phyloP scores from a whole-genome alignment of 2,113 vertebrate genomes.

The Pogona vitticeps region DNA sequence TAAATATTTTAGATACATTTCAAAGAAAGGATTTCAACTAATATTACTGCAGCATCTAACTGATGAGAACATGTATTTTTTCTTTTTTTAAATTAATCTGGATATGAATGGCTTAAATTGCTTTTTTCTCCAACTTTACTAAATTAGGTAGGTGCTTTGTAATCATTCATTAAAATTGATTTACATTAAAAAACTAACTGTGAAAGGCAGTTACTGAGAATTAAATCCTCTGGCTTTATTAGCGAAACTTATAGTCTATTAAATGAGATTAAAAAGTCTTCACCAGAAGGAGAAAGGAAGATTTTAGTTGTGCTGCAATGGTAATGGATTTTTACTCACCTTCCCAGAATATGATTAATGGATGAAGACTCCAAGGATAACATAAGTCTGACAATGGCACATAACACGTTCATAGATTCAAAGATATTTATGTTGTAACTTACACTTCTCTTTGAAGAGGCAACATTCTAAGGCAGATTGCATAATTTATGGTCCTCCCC shows the following conservation, averaged over 20 bases:
- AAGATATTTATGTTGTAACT: too few species aligned
- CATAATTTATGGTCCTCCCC: too few species aligned
- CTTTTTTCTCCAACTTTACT: background rate
- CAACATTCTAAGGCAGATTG: too few species aligned
- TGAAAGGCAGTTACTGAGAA: background rate
- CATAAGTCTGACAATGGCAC: background rate
- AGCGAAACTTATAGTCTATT: background rate
- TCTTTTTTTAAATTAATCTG: background rate
- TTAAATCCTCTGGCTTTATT: background rate
- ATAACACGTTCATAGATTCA: too few species aligned
- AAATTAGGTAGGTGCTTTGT: background rate
- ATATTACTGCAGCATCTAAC: background rate
- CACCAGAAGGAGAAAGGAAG: too few species aligned
- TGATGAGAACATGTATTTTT: background rate
- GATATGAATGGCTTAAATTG: background rate
- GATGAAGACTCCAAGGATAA: background rate
- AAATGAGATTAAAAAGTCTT: background rate
- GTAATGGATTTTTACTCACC: too few species aligned
- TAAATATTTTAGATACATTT: background rate
- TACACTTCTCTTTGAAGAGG: too few species aligned
- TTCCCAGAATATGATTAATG: too few species aligned
- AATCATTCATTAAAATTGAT: background rate
- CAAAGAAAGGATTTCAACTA: background rate
- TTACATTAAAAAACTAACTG: background rate
- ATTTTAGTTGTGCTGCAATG: too few species aligned